Conservation (phyloP, 2,113 vertebrate species). For the Ammodytes dubius region DNA sequence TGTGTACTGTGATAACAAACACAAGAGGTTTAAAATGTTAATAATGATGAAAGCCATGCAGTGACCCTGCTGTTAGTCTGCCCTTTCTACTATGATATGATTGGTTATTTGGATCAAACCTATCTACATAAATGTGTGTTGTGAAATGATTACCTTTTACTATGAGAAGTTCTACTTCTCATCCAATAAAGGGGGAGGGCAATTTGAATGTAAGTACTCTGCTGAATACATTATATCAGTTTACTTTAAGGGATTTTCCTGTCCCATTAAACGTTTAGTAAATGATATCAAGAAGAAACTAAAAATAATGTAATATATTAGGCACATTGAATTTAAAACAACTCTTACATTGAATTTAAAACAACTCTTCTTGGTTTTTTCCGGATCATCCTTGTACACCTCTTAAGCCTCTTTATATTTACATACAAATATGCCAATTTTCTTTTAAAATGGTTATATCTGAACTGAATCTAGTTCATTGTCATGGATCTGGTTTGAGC, state of each 20-base stretch:
- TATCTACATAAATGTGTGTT: background rate
- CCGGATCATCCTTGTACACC: conserved; percentile 20
- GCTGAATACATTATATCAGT: background rate
- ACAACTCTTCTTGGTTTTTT: background rate
- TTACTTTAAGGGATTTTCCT: background rate
- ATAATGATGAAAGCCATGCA: conserved; percentile 11
- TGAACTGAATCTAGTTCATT: background rate
- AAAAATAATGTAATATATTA: background rate
- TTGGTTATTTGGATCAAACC: background rate
- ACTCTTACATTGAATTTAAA: background rate
- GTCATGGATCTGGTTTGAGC: background rate
- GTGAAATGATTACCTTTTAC: background rate
- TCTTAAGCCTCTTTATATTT: conserved; percentile 43
- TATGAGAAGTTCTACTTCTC: background rate
- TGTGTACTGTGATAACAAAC: background rate
- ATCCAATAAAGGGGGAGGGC: background rate
- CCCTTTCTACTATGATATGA: background rate
- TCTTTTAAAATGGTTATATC: background rate
- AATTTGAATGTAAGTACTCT: background rate
- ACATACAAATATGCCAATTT: background rate
- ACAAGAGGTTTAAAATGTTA: conserved; percentile 44
- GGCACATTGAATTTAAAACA: background rate
- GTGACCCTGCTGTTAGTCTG: background rate
- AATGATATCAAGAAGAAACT: background rate
- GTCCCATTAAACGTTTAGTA: background rate